phyloP scores from a whole-genome alignment of 2,113 vertebrate species.

The Corythornis cristatus region DNA sequence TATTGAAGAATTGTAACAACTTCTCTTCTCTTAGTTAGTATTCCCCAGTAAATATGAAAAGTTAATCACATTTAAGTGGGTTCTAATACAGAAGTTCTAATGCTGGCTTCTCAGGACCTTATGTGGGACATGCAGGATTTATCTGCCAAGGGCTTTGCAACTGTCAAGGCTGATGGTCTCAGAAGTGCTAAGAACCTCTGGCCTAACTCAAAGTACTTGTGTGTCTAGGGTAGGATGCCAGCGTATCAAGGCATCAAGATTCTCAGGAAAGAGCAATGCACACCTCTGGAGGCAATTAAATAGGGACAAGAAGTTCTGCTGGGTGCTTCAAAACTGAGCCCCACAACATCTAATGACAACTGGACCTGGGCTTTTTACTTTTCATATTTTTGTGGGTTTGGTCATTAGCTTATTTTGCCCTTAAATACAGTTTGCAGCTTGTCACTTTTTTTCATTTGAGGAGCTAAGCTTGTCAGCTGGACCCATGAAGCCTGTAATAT shows the following conservation, averaged over 20 bases:
- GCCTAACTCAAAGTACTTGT: rapidly evolving
- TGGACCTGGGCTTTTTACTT: background rate
- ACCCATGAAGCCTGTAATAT: background rate
- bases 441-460: background rate
- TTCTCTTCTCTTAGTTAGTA: background rate
- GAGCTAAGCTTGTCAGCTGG: background rate
- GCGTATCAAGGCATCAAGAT: background rate
- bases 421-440: background rate
- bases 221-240: background rate
- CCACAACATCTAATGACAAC: background rate
- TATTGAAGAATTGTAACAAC: background rate
- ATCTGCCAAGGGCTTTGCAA: background rate
- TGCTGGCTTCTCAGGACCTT: background rate
- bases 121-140: background rate
- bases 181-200: background rate
- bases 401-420: background rate
- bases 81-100: background rate
- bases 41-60: background rate
- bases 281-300: background rate
- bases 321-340: background rate
- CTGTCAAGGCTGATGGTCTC: background rate
- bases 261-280: background rate
- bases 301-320: background rate
- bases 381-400: background rate
- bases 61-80: background rate